A percentile compares a stretch with the other conserved stretches of the same genome.
These are phyloP conservation scores for Lasioglossum malachurum DNA, from an alignment of 2,888 invertebrate genomes.

Conservation along the genomic window DNA sequence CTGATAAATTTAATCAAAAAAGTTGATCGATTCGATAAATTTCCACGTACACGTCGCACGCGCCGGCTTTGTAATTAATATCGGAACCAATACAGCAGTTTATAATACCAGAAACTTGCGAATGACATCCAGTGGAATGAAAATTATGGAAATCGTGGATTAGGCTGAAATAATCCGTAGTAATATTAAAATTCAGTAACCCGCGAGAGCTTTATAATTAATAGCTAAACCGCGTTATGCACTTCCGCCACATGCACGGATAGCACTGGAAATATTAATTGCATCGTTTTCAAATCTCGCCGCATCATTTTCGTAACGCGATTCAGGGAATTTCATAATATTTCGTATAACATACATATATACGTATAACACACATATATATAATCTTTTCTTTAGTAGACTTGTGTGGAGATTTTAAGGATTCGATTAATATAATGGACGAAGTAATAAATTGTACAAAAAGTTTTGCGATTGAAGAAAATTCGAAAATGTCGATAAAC, in stretches of 20 bases:
- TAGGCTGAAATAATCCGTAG: background rate
- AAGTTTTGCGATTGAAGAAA: too few relatives aligned
- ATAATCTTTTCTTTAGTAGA: background rate
- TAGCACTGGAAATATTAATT: background rate
- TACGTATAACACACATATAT: background rate
- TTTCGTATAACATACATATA: background rate
- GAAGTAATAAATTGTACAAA: too few relatives aligned
- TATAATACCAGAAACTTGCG: background rate
- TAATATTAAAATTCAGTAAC: background rate
- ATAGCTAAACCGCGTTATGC: background rate
- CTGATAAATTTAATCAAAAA: background rate
- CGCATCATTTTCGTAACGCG: background rate
- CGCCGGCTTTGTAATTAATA: background rate
- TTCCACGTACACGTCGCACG: background rate
- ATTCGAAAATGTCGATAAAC: background rate
- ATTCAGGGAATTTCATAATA: background rate
- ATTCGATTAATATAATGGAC: too few relatives aligned
- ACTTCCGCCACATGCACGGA: background rate
- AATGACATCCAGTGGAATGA: background rate
- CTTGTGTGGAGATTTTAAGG: background rate
- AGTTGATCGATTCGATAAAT: background rate
- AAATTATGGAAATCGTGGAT: constrained; percentile 3
- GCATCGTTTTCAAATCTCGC: background rate
- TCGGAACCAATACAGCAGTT: background rate
- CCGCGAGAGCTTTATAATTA: background rate